These are phyloP conservation scores for Drosophila kurseongensis DNA, from an alignment of 1,140 invertebrate genomes.

Conservation along the genomic window DNA sequence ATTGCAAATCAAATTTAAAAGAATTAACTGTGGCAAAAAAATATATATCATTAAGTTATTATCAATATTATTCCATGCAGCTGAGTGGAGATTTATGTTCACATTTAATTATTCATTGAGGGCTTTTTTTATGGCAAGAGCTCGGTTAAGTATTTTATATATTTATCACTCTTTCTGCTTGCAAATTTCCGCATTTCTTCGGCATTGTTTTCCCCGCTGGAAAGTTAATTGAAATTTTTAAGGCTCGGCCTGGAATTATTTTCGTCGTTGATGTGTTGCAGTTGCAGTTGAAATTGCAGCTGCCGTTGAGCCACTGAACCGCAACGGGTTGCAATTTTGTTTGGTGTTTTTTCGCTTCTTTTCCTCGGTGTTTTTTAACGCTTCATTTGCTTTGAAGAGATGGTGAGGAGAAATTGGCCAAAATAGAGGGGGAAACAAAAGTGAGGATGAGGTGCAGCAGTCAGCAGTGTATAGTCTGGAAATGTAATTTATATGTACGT, in stretches of 20 bases:
- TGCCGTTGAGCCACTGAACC: conserved; percentile 70
- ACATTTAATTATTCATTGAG: conserved; percentile 1
- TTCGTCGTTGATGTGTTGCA: conserved; percentile 44
- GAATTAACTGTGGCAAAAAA: not conserved
- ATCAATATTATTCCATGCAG: not conserved
- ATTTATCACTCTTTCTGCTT: conserved; percentile 35
- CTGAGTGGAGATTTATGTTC: not conserved
- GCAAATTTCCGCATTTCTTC: conserved; percentile 32
- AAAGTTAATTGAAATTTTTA: conserved; percentile 79
- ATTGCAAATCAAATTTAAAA: conserved; percentile 1
- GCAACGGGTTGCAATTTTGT: conserved; percentile 72
- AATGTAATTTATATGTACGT: conserved; percentile 43
- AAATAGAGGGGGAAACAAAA: not conserved
- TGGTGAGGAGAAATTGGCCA: conserved; percentile 59
- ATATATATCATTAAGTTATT: not conserved
- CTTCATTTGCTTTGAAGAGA: conserved; percentile 75
- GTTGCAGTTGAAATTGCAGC: conserved; percentile 45
- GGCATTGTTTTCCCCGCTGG: conserved; percentile 41
- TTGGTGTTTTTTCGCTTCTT: conserved; percentile 27
- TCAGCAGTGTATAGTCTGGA: conserved; percentile 24
- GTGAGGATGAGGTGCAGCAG: conserved; percentile 39
- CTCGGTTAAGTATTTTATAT: conserved; percentile 22
- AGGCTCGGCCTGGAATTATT: conserved; percentile 60
- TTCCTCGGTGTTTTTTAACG: conserved; percentile 50
- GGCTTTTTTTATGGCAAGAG: conserved; percentile 10